Base-by-base conservation (phyloP, 2,113 vertebrate species). In the Apteryx owenii region DNA sequence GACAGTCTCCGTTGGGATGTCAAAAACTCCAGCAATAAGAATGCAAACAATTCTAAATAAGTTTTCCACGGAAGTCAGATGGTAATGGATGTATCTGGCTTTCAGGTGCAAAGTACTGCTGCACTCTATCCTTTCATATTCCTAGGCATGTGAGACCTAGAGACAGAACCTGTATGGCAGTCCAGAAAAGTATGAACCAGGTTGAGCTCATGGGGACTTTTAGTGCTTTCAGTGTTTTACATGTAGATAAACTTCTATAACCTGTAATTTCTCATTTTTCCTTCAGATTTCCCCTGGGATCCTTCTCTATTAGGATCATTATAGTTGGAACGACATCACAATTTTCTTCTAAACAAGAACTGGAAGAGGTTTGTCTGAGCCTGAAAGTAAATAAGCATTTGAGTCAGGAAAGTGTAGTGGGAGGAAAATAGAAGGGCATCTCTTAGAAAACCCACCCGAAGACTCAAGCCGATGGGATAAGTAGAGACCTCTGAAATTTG, bases 231-330 rank as follows among this genome's bases (percentile, higher is more conserved):
- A 26, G 26, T 17, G 7, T 72, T 70, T 72, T 72, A 53, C 70
- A 38, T 38, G 48, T 23, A 72, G n/a, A 73, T 73, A 54, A 19
- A 54, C 29, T 54, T 28, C 33, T 54, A 40, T 38, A 36, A 38
- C 6, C 71, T 54, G 26, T 38, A 54, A 79, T n/a, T 60, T n/a
- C 21, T 33, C 42, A 73, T 42, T 97, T 72, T 95, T 61, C 53
- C 54, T 61, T 31, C 95, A 98, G 98, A 94, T 98, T 98, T 96
- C 96, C 98, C 58, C 91, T 98, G 92, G 98, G 97, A 65, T 98
- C 98, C 78, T 98, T 92, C 79, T 97, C 96, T 64, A 98, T 98
- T 54, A 96, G 97, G 93, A 92, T 71, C 72, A 97, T 98, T 78
- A 92, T 98, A 61, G 84, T 98, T 64, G 98, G 98, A 75, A 98